Percentiles rank a stretch among this genome's conserved stretches.
phyloP scores from a whole-genome alignment of 2,888 invertebrate genomes.

The Xestobium rufovillosum region DNA sequence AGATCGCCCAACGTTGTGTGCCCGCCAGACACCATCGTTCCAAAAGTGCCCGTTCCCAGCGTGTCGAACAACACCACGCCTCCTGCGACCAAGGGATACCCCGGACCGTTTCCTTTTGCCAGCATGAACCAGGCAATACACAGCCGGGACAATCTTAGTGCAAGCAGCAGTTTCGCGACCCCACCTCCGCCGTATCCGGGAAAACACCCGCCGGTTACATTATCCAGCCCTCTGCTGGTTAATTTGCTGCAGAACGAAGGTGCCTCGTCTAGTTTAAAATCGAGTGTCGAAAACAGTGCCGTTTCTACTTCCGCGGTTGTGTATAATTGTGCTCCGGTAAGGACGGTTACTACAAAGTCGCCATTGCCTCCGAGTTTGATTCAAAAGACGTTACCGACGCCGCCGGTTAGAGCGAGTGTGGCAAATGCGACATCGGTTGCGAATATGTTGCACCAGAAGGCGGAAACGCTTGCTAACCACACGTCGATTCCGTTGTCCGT shows the following conservation, averaged over 20 bases:
- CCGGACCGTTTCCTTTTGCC: conserved; percentile 74
- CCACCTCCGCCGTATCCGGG: conserved; percentile 45
- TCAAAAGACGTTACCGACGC: no score
- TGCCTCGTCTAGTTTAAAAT: neutral
- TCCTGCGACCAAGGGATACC: conserved; percentile 51
- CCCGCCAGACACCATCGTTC: conserved; percentile 58
- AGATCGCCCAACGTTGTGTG: conserved; percentile 81
- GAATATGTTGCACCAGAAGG: neutral
- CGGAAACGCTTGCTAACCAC: no score
- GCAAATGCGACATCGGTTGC: neutral
- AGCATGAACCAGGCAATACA: conserved; percentile 89
- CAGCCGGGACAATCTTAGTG: conserved; percentile 47
- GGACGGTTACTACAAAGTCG: no score
- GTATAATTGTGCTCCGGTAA: neutral
- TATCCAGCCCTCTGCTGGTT: conserved; percentile 83
- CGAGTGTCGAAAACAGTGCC: neutral
- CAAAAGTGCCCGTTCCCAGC: conserved; percentile 36
- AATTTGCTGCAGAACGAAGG: conserved; percentile 86
- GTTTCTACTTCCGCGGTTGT: neutral
- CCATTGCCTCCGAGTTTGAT: no score
- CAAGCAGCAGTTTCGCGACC: conserved; percentile 16
- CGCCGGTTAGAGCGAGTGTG: neutral
- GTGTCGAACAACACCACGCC: conserved; percentile 29
- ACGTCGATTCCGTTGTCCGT: neutral
- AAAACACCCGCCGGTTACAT: conserved; percentile 53